These are phyloP conservation scores for Lepidocyrtinus sp. DNA, from an alignment of 2,888 invertebrate species.

Conservation along the genomic window DNA sequence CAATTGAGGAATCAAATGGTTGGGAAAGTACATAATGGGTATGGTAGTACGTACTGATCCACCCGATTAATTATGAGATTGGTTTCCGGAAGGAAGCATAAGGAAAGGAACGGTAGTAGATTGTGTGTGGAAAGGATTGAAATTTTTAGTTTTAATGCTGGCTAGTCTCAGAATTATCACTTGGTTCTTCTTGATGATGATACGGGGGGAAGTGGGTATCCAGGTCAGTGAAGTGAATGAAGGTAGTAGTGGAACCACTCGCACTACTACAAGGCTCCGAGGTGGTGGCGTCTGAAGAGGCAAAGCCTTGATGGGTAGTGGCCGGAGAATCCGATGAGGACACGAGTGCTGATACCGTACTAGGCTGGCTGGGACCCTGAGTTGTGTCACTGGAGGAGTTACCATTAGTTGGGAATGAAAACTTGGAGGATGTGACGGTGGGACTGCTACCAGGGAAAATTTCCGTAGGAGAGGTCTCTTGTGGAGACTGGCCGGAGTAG, in stretches of 20 bases:
- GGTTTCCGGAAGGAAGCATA: no score
- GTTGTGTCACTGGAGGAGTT: conserved; percentile 23
- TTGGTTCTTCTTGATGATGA: conserved; percentile 50
- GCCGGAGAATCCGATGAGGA: conserved; percentile 27
- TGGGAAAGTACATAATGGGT: not conserved
- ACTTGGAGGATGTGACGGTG: conserved; percentile 36
- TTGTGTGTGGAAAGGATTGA: not conserved
- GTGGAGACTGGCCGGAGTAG: conserved; percentile 67
- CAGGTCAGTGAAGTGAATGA: conserved; percentile 48
- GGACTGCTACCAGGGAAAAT: conserved; percentile 35
- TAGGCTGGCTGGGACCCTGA: conserved; percentile 31
- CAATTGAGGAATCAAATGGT: not conserved
- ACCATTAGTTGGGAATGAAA: conserved; percentile 49
- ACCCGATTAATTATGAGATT: no score
- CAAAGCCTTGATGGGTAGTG: not conserved
- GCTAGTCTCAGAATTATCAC: conserved; percentile 40
- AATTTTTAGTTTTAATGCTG: not conserved
- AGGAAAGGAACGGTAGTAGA: no score
- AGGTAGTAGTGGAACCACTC: conserved; percentile 51
- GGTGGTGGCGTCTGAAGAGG: not conserved
- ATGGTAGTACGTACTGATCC: not conserved
- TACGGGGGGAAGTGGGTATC: conserved; percentile 40
- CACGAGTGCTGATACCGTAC: conserved; percentile 38
- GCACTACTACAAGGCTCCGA: conserved; percentile 50
- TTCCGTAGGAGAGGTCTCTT: conserved; percentile 60